These are phyloP conservation scores for Hyalella azteca DNA, from an alignment of 2,888 invertebrate species.

Conservation along the genomic window DNA sequence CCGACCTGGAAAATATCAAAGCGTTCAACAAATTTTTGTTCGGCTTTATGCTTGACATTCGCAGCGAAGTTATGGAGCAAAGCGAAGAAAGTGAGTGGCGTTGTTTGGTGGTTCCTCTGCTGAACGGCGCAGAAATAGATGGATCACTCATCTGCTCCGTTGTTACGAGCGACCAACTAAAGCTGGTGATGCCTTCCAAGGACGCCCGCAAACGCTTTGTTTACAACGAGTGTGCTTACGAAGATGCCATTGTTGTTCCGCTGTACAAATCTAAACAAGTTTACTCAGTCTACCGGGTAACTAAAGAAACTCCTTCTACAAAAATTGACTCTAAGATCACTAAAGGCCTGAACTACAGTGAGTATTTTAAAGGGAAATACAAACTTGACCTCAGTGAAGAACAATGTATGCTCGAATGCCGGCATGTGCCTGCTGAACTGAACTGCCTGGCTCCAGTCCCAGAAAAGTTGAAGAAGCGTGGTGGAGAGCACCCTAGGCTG, in stretches of 20 bases:
- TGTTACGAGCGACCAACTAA: not conserved
- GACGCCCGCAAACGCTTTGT: not conserved
- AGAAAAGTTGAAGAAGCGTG: constrained; percentile 48
- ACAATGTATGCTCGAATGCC: constrained; percentile 84
- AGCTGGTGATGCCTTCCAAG: not conserved
- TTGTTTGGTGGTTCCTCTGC: constrained; percentile 63
- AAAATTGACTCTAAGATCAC: constrained; percentile 68
- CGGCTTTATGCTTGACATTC: constrained; percentile 71
- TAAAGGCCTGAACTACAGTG: constrained; percentile 66
- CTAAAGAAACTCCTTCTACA: constrained; percentile 71
- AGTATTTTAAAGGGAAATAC: constrained; percentile 81
- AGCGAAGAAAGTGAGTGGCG: constrained; percentile 52
- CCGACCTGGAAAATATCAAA: constrained; percentile 67
- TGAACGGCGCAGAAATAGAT: constrained; percentile 65
- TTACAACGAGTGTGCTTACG: constrained; percentile 70
- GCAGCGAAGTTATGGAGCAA: constrained; percentile 62
- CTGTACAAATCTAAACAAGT: constrained; percentile 62
- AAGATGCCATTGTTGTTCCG: constrained; percentile 60
- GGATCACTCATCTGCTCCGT: not conserved
- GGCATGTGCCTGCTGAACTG: constrained; percentile 69
- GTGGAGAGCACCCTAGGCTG: constrained; percentile 65
- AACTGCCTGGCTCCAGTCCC: constrained; percentile 69
- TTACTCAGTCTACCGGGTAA: constrained; percentile 59
- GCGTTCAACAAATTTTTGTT: constrained; percentile 80
- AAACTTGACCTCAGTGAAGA: constrained; percentile 69